A percentile compares a stretch with the other conserved stretches of the same genome.
Conservation (phyloP, 2,888 invertebrate species). For the Serrognathus titanus region DNA sequence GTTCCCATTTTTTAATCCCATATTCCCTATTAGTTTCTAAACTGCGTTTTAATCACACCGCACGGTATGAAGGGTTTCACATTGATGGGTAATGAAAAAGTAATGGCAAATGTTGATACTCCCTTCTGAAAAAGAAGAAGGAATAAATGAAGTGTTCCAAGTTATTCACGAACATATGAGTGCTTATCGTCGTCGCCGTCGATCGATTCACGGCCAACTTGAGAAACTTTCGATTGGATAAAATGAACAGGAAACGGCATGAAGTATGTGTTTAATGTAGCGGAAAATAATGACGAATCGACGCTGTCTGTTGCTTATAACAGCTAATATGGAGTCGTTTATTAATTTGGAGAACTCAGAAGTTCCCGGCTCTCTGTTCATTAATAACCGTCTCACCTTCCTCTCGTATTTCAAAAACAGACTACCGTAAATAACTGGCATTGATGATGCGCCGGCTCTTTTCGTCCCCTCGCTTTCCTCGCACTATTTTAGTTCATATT, state of each 20-base stretch:
- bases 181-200: neutral
- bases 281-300: conserved; percentile 55
- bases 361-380: conserved; percentile 43
- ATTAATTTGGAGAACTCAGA: conserved; percentile 49
- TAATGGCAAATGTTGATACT: too few relatives aligned
- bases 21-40: too few relatives aligned
- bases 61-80: too few relatives aligned
- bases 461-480: neutral
- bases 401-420: conserved; percentile 46
- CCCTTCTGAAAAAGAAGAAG: neutral
- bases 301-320: conserved; percentile 52
- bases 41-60: too few relatives aligned
- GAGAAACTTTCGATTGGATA: conserved; percentile 43
- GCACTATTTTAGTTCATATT: too few relatives aligned
- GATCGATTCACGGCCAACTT: conserved; percentile 27
- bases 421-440: conserved; percentile 46
- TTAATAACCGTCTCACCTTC: conserved; percentile 50
- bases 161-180: conserved; percentile 2
- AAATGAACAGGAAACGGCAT: conserved; percentile 47
- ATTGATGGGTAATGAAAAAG: too few relatives aligned
- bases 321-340: conserved; percentile 52
- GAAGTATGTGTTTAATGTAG: conserved; percentile 53
- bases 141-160: neutral
- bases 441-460: conserved; percentile 35
- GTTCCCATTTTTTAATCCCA: too few relatives aligned